Percentiles rank a stretch among this genome's conserved stretches.
These are phyloP conservation scores for Pocillopora verrucosa DNA, from an alignment of 64 coral and sea anemone genomes.

Conservation along the genomic window DNA sequence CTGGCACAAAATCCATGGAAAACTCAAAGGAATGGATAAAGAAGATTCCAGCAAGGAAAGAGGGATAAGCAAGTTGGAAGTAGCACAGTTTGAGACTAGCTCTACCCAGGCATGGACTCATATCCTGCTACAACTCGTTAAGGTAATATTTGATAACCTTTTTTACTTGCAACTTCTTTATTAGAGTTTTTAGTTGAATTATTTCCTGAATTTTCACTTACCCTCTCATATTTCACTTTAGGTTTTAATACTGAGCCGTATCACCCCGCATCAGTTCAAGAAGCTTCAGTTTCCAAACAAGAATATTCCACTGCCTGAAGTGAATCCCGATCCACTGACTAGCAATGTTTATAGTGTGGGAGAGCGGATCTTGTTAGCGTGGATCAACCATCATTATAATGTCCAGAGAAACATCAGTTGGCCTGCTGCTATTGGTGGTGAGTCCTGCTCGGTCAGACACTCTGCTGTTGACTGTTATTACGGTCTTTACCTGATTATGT, in stretches of 20 bases:
- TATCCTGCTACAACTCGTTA: constrained; percentile 77
- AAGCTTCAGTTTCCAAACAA: constrained; percentile 77
- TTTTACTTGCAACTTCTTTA: background rate
- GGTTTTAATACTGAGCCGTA: constrained; percentile 90
- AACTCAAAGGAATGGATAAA: constrained; percentile 32
- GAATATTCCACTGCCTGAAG: constrained; percentile 32
- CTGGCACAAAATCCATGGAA: constrained; percentile 68
- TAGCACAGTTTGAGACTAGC: constrained; percentile 48
- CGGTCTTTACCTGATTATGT: too few relatives aligned
- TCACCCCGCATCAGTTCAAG: constrained; percentile 94
- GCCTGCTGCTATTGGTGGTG: constrained; percentile 79
- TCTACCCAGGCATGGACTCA: constrained; percentile 87
- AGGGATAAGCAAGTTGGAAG: constrained; percentile 16
- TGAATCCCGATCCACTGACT: constrained; percentile 85
- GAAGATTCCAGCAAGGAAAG: background rate
- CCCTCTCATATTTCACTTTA: constrained; percentile 1
- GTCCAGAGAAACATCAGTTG: constrained; percentile 76
- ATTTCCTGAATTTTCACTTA: background rate
- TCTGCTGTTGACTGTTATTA: too few relatives aligned
- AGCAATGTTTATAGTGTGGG: constrained; percentile 99
- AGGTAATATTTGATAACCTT: constrained; percentile 45
- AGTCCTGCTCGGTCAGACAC: background rate
- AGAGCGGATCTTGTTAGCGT: constrained; percentile 81
- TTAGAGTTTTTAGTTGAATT: background rate
- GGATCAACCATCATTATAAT: constrained; percentile 98